A percentile compares a stretch with the other conserved stretches of the same genome.
Conservation (phyloP, 2,888 invertebrate genomes). For the Luperina testacea region DNA sequence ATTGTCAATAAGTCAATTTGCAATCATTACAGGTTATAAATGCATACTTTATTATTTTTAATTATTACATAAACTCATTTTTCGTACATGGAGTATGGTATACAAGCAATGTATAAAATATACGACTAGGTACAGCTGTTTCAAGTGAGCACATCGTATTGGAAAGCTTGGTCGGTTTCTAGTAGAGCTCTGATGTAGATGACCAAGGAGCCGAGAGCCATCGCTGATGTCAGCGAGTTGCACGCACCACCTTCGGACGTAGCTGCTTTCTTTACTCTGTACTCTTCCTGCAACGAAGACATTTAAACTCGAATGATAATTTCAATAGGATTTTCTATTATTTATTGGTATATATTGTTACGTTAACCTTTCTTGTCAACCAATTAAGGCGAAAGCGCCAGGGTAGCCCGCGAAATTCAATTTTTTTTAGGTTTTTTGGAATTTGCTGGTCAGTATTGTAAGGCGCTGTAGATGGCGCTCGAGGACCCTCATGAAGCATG, state of each 20-base stretch:
- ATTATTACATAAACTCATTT: slow-evolving; percentile 4
- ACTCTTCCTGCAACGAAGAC: slow-evolving; percentile 78
- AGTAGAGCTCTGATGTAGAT: slow-evolving; percentile 83
- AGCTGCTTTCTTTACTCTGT: slow-evolving; percentile 84
- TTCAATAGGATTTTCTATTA: background rate
- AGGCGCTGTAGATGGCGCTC: too few species aligned
- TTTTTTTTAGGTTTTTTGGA: too few species aligned
- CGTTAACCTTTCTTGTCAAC: background rate
- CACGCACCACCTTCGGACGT: slow-evolving; percentile 83
- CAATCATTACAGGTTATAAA: slow-evolving; percentile 15
- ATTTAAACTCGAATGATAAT: background rate
- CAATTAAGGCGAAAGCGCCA: too few species aligned
- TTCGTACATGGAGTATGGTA: slow-evolving; percentile 17
- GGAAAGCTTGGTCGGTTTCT: slow-evolving; percentile 87
- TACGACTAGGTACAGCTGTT: background rate
- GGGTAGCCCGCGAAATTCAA: too few species aligned
- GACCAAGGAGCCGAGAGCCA: slow-evolving; percentile 84
- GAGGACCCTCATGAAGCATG: too few species aligned
- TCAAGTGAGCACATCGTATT: slow-evolving; percentile 83
- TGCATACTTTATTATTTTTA: slow-evolving; percentile 18
- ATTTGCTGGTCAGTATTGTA: too few species aligned
- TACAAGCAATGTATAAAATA: slow-evolving; percentile 10
- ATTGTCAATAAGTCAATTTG: background rate
- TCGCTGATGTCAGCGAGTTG: slow-evolving; percentile 85
- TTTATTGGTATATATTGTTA: too few species aligned